These are phyloP conservation scores for Halocynthia roretzi DNA, from an alignment of 23 tunicate genomes.

Conservation along the genomic window DNA sequence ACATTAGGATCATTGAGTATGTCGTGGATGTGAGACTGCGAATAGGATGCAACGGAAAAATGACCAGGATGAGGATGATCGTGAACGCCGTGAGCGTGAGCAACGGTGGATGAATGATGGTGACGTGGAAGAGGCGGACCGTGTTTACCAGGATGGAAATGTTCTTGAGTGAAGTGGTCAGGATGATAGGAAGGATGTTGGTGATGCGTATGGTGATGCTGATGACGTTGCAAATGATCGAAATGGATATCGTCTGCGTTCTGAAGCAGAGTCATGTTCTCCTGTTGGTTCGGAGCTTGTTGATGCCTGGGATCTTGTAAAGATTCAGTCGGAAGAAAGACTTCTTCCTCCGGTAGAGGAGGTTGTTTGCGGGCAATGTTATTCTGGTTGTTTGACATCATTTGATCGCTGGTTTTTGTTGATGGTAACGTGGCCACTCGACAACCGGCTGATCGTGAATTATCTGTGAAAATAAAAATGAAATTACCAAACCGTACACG, in stretches of 20 bases:
- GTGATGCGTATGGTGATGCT: slow-evolving; percentile 33
- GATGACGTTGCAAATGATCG: slow-evolving; percentile 76
- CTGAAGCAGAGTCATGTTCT: not conserved
- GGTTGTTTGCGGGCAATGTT: not conserved
- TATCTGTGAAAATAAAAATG: too few relatives aligned
- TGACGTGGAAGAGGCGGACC: slow-evolving; percentile 7
- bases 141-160: not conserved
- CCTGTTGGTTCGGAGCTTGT: slow-evolving; percentile 5
- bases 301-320: not conserved
- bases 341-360: slow-evolving; percentile 35
- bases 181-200: not conserved
- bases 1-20: not conserved
- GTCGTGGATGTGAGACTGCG: not conserved
- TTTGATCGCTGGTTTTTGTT: too few relatives aligned
- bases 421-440: too few relatives aligned
- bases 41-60: slow-evolving; percentile 4
- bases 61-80: slow-evolving; percentile 2
- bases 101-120: slow-evolving; percentile 4
- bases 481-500: too few relatives aligned
- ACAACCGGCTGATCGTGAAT: too few relatives aligned
- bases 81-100: slow-evolving; percentile 7
- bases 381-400: too few relatives aligned
- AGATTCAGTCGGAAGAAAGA: slow-evolving; percentile 30
- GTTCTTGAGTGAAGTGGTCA: not conserved
- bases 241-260: slow-evolving; percentile 27